Evolutionary conservation across 1,140 invertebrate genomes (phyloP).

Genomic region (Thaumetopoea pityocampa): DNA sequence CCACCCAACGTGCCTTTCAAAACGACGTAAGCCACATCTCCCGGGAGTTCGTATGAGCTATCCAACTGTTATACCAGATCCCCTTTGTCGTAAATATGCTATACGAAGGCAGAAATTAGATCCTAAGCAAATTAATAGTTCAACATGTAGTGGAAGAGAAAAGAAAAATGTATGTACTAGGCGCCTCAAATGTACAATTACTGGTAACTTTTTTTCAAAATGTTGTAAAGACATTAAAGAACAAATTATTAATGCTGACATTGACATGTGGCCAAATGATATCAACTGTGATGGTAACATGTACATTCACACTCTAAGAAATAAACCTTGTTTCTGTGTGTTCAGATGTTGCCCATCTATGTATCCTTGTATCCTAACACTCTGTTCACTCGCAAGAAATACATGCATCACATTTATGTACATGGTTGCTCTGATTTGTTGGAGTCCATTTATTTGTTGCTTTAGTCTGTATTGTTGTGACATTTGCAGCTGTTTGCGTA

Average conservation of each 20-base stretch:
- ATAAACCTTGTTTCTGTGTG: conserved; percentile 22
- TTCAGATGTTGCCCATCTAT: conserved; percentile 13
- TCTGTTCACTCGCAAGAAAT: not conserved
- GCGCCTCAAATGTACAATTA: too few species aligned
- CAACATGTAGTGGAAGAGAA: too few species aligned
- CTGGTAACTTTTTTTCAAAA: too few species aligned
- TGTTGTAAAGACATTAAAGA: not conserved
- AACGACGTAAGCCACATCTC: too few species aligned
- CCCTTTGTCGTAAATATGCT: too few species aligned
- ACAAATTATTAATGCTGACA: conserved; percentile 4
- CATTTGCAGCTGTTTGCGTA: not conserved
- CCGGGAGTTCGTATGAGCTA: too few species aligned
- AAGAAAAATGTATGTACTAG: too few species aligned
- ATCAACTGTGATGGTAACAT: conserved; percentile 16
- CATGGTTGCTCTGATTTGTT: not conserved
- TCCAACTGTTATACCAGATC: too few species aligned
- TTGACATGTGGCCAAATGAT: conserved; percentile 14
- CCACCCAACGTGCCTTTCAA: too few species aligned
- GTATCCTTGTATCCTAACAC: conserved; percentile 2
- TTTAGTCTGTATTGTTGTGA: not conserved
- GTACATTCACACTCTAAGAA: conserved; percentile 14
- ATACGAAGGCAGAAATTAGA: too few species aligned
- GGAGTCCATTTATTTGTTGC: not conserved
- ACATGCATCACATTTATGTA: not conserved
- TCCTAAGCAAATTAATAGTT: too few species aligned